Evolutionary conservation across 2,113 vertebrate genomes (phyloP), one percentile per base, ranked within the genome.

Genomic region (Chrysochloris asiatica): DNA sequence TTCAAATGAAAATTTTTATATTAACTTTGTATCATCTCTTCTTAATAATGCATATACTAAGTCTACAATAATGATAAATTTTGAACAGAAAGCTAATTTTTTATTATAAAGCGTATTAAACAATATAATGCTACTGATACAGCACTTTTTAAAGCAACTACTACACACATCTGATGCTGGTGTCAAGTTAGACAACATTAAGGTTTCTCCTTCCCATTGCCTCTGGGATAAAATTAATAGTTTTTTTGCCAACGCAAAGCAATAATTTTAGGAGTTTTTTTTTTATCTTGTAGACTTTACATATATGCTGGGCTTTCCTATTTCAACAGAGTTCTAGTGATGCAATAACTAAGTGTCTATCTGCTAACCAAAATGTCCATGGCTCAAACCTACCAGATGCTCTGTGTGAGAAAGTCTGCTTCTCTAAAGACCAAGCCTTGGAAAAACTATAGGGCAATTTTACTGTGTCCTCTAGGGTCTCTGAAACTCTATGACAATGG

Each of bases 181-280:
- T 89, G 73, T 81, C 80, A 88, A 88, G 3, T 91, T 54, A 95
- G 45, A 78, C 13, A 86, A 79, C 9, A 88, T 56, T 45, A 76
- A 73, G 4, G 50, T 83, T 76, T 83, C 73, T 92, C 59, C n/a
- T 94, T 85, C 59, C 47, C 17, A 30, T 76, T 92, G 41, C 69
- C 73, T 86, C 71, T 78, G 69, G 83, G 81, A 94, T 75, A 84
- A 48, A 97, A 88, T 89, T 91, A 96, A 85, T 12, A 88, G 76
- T 63, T 95, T 85, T 73, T 83, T 61, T 91, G 19, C 59, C 90
- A 80, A 12, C 77, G 92, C 90, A 87, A 95, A 96, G 75, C 89
- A 95, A 78, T 79, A 91, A 92, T 91, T 91, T 63, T 33, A 88
- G 76, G 87, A 93, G 21, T 47, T 81, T 33, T 65, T 88, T n/a